phyloP scores from a whole-genome alignment of 2,888 invertebrate species.

The Drosophila maculinotata region DNA sequence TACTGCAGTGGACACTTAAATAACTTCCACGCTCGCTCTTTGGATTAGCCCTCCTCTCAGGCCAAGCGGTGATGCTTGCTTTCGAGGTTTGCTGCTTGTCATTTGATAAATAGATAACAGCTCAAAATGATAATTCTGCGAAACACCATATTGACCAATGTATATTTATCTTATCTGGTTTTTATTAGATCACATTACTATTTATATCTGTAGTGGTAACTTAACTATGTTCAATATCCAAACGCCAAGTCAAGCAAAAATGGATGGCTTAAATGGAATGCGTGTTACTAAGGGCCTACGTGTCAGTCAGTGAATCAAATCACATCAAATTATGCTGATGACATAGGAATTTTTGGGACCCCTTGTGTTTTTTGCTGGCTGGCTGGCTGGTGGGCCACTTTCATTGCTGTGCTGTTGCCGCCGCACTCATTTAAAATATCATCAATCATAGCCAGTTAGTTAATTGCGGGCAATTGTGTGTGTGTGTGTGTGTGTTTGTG shows the following conservation, averaged over 20 bases:
- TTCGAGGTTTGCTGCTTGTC: too few species aligned
- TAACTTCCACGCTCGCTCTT: too few species aligned
- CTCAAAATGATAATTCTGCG: too few species aligned
- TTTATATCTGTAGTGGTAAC: slow-evolving; percentile 6
- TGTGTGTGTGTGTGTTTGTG: slow-evolving; percentile 3
- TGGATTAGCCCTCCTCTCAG: too few species aligned
- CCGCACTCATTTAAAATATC: slow-evolving; percentile 81
- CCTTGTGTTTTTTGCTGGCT: slow-evolving; percentile 19
- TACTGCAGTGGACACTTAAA: too few species aligned
- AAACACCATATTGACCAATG: too few species aligned
- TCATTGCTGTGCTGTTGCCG: slow-evolving; percentile 51
- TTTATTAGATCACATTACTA: slow-evolving; percentile 3
- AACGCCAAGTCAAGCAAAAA: slow-evolving; percentile 9
- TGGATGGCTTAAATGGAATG: slow-evolving; percentile 16
- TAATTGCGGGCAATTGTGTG: slow-evolving; percentile 69
- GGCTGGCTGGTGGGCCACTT: slow-evolving; percentile 39
- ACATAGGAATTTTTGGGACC: slow-evolving; percentile 49
- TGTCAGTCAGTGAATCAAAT: slow-evolving; percentile 58
- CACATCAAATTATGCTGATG: slow-evolving; percentile 67
- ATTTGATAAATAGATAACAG: too few species aligned
- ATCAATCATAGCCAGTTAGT: slow-evolving; percentile 81
- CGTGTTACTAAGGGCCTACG: slow-evolving; percentile 26
- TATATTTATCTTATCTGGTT: slow-evolving; percentile 9
- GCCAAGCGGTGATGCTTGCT: too few species aligned
- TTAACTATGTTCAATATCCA: slow-evolving; percentile 6